A percentile compares a stretch with the other conserved stretches of the same genome.
Conservation (phyloP, 2,113 vertebrate species). For the Muscicapa adusta region DNA sequence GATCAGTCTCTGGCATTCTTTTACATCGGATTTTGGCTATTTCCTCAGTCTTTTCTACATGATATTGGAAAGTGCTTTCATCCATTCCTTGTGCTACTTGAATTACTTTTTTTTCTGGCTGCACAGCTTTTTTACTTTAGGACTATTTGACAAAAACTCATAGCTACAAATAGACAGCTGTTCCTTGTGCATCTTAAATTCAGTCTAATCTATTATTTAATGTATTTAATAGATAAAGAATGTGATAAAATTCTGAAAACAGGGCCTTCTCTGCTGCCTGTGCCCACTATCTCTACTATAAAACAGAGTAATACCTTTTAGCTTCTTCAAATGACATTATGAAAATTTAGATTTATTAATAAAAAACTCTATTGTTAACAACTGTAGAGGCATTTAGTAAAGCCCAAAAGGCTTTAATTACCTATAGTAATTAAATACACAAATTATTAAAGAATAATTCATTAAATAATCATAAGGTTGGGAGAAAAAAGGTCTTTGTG, state of each 20-base stretch:
- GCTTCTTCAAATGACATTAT: neutral
- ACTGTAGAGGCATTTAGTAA: neutral
- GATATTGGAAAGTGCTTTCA: neutral
- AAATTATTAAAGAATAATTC: neutral
- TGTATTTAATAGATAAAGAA: neutral
- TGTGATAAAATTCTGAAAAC: neutral
- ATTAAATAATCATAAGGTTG: neutral
- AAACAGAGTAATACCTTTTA: neutral
- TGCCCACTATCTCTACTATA: neutral
- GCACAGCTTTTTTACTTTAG: neutral
- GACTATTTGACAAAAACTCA: neutral
- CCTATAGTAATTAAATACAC: neutral
- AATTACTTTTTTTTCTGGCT: neutral
- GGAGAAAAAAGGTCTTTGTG: neutral
- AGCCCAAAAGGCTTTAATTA: neutral
- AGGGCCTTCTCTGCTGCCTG: neutral
- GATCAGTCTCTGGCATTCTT: neutral
- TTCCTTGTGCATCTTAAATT: neutral
- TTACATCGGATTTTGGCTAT: neutral
- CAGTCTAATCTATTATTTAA: neutral
- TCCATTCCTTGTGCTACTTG: neutral
- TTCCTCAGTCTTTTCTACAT: neutral
- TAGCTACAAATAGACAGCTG: neutral
- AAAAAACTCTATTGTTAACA: neutral
- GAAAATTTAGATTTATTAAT: neutral